These are phyloP conservation scores for Porites rus DNA, from an alignment of 92 coral and sea anemone species.

Conservation along the genomic window DNA sequence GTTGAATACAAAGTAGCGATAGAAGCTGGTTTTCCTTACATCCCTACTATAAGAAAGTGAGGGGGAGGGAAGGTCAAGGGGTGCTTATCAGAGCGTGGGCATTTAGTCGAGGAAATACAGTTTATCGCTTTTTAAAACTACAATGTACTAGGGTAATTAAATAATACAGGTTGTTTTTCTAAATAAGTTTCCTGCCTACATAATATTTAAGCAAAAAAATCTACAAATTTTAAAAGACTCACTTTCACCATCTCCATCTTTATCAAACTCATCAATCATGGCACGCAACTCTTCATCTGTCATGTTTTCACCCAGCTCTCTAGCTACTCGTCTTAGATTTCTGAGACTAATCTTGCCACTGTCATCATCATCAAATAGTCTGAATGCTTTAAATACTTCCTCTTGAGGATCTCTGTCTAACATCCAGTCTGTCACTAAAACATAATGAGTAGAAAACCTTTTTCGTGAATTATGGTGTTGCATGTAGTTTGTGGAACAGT, in stretches of 20 bases:
- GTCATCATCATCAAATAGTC: conserved; percentile 99
- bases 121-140: too few species aligned
- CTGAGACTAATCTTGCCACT: conserved; percentile 99
- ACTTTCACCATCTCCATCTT: conserved; percentile 99
- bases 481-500: too few species aligned
- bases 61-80: too few species aligned
- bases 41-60: too few species aligned
- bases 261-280: conserved; percentile 99
- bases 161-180: too few species aligned
- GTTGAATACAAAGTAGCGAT: too few species aligned
- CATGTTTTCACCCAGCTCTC: conserved; percentile 99
- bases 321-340: conserved; percentile 95
- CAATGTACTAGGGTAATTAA: too few species aligned
- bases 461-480: too few species aligned
- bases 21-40: too few species aligned
- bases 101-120: too few species aligned
- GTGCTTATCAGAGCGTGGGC: too few species aligned
- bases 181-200: neutral
- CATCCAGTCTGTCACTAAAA: conserved; percentile 99
- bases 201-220: neutral
- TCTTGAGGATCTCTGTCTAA: conserved; percentile 98
- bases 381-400: conserved; percentile 95
- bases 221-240: conserved; percentile 32
- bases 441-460: neutral
- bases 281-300: conserved; percentile 99